Base-by-base conservation (phyloP, 2,113 vertebrate genomes). In the Ovibos moschatus region DNA sequence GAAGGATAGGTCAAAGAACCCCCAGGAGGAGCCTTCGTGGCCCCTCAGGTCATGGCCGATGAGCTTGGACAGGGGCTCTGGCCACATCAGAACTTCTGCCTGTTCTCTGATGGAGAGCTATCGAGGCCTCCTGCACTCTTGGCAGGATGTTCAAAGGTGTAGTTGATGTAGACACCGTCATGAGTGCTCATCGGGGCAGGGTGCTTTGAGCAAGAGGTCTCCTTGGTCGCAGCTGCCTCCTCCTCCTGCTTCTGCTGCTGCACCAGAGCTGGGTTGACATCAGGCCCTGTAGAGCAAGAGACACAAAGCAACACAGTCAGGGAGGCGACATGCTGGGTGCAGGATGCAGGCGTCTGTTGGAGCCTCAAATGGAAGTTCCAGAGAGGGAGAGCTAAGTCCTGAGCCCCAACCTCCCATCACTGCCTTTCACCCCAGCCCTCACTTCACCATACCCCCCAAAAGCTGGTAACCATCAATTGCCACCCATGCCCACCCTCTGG, bases 221-320 rank as follows among this genome's bases (percentile, higher is more conserved):
- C 16, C 0, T 11, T 16, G 74, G 47, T 50, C 0, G 0, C 3
- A 0, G 28, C 40, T 6, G 2, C 47, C 33, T 50, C 51, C 15
- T 84, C 81, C 0, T 55, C 47, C 86, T 7, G 8, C 74, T 89
- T 50, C 82, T 90, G 62, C 60, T 94, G 85, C 55, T 53, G 79
- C 14, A 91, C 71, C 40, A 96, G 57, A 15, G 74, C 58, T 1
- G 15, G 86, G 23, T 97, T 98, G 83, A 93, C 25, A 1, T 94
- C 92, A 1, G 98, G 98, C 51, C 98, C 98, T 98, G 96, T 11
- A 25, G 64, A 86, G 16, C 36, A 14, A 60, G 7, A 71, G 15
- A 21, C 47, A 82, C 43, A 53, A n/a, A 81, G 43, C 30, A 13
- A 43, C 25, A 9, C 1, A 1, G 57, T 94, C 45, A 91, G 9